phyloP scores from a whole-genome alignment of 1,140 invertebrate species.

The Holcopasites calliopsidis region DNA sequence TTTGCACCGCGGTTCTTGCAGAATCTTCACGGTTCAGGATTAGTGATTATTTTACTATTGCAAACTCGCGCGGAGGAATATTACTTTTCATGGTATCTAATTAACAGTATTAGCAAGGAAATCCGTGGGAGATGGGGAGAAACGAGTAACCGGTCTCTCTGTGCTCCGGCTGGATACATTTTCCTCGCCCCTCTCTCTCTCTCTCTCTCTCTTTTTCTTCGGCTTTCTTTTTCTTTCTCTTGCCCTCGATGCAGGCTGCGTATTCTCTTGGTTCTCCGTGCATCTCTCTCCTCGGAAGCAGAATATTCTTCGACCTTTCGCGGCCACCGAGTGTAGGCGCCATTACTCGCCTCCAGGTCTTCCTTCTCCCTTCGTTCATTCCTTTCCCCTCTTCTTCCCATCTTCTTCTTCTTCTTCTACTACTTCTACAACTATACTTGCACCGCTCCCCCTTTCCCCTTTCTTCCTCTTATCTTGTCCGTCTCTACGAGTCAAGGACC shows the following conservation, averaged over 20 bases:
- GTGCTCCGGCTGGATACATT: conserved; percentile 22
- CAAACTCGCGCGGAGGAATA: not conserved
- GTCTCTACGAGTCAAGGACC: conserved; percentile 78
- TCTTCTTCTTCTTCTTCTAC: conserved; percentile 47
- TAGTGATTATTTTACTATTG: no score
- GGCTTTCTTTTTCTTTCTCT: not conserved
- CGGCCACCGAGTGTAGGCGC: conserved; percentile 64
- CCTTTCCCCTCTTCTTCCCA: conserved; percentile 31
- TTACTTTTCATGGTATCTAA: conserved; percentile 28
- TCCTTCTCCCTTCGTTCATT: conserved; percentile 26
- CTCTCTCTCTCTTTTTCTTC: not conserved
- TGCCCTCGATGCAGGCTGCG: conserved; percentile 20
- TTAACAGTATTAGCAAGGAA: conserved; percentile 44
- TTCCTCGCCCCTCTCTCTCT: not conserved
- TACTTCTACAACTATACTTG: conserved; percentile 61
- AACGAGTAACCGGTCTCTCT: conserved; percentile 32
- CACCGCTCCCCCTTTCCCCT: conserved; percentile 55
- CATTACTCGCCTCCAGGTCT: conserved; percentile 57
- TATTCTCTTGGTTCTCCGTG: conserved; percentile 37
- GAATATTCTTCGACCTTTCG: conserved; percentile 60
- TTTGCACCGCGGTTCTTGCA: no score
- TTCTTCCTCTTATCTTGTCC: conserved; percentile 56
- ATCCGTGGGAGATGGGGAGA: conserved; percentile 30
- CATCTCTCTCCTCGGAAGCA: conserved; percentile 50
- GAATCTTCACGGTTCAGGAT: no score